phyloP scores from a whole-genome alignment of 2,888 invertebrate genomes.

The Gibbula magus region DNA sequence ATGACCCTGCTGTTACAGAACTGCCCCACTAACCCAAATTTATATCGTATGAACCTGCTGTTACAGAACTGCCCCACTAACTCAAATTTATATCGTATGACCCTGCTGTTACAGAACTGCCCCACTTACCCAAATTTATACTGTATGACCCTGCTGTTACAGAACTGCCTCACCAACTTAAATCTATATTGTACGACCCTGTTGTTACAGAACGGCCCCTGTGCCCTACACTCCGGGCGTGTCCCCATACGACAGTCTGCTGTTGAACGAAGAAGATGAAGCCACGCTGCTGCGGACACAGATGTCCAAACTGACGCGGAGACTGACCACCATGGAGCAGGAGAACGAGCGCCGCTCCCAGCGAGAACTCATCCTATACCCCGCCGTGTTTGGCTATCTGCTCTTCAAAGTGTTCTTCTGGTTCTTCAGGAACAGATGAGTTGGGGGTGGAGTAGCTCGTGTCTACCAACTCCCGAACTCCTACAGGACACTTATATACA shows the following conservation, averaged over 20 bases:
- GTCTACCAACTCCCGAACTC: too few species aligned
- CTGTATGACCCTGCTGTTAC: background rate
- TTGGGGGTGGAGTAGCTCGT: background rate
- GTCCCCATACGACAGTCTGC: slow-evolving; percentile 59
- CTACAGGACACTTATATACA: too few species aligned
- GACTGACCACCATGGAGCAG: slow-evolving; percentile 90
- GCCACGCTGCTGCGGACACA: slow-evolving; percentile 76
- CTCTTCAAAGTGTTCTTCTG: slow-evolving; percentile 81
- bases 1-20: too few species aligned
- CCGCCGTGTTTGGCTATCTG: slow-evolving; percentile 89
- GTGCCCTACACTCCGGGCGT: slow-evolving; percentile 57
- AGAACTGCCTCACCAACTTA: too few species aligned
- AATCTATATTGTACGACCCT: background rate
- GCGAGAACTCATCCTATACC: slow-evolving; percentile 89
- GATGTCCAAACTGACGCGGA: slow-evolving; percentile 89
- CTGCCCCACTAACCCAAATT: too few species aligned
- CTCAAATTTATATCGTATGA: background rate
- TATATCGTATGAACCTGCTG: background rate
- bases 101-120: background rate
- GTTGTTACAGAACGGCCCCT: slow-evolving; percentile 38
- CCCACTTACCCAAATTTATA: too few species aligned
- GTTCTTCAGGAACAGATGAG: slow-evolving; percentile 56
- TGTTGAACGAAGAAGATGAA: slow-evolving; percentile 64
- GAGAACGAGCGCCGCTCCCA: slow-evolving; percentile 89
- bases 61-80: background rate